Base-by-base conservation (phyloP, 2,797 vertebrate genomes). In the Sebastolobus altivelis region DNA sequence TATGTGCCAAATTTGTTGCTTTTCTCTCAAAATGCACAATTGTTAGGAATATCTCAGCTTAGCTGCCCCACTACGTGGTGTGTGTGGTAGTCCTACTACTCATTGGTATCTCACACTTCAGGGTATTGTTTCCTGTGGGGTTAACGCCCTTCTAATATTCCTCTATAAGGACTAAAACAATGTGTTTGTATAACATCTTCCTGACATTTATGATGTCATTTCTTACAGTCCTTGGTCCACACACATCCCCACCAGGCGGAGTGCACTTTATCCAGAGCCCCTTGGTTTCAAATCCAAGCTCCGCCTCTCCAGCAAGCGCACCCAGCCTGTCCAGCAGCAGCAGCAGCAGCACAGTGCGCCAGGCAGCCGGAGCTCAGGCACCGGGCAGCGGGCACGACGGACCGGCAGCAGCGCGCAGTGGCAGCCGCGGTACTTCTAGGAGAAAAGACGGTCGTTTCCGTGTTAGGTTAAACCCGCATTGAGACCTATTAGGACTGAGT, bases 291-390 rank as follows among this genome's bases (percentile, higher is more conserved):
- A 90, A 90, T 12, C 56, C 74, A 87, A 84, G 91, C 95, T 85
- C 95, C 95, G 92, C 95, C 96, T 88, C 88, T 93, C 92, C 92
- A 82, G 68, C 92, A 67, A 95, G 82, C 84, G 83, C 89, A 88
- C 92, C 92, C 94, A 93, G 92, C 16, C 16, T 46, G 43, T 46
- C 43, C 43, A 46, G 80, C 89, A 81, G 83, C 55, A n/a, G 49
- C 92, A 82, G 84, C 54, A n/a, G 46, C 92, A 82, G 68, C 92
- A 67, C 16, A 95, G 82, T 84, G 83, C 89, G 16, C 43, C 43
- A 46, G 85, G 80, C 88, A 82, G 84, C 54, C 20, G 35, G 90
- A 91, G 88, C 82, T 66, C 70, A 89, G 84, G 65, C 79, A 80
- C 81, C 80, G 82, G 80, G 82, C 72, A 81, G 43, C 14, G 9